Percentiles rank a stretch among this genome's conserved stretches.
These are phyloP conservation scores for Megaleporinus macrocephalus DNA, from an alignment of 2,113 vertebrate genomes.

Conservation along the genomic window DNA sequence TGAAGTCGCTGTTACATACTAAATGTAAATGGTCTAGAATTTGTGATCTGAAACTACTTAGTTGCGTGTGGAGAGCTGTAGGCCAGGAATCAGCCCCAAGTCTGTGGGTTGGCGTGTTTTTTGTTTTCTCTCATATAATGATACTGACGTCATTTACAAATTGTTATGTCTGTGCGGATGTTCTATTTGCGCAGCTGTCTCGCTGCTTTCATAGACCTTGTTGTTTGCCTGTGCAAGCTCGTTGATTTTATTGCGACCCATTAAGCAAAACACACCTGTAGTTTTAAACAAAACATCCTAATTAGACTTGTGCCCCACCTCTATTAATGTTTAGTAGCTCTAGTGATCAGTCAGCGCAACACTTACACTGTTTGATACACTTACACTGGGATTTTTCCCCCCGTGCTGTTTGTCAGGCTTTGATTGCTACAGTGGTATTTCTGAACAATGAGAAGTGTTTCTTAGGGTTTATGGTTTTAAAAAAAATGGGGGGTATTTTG, in stretches of 20 bases:
- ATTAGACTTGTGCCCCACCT: not conserved
- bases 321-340: not conserved
- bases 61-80: not conserved
- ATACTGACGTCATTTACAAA: not conserved
- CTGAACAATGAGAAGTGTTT: no score
- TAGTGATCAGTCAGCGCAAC: no score
- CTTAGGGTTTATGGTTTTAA: no score
- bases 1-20: no score
- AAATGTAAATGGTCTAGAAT: not conserved
- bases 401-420: no score
- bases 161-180: not conserved
- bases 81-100: not conserved
- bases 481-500: no score
- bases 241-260: not conserved
- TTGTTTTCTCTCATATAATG: not conserved
- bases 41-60: not conserved
- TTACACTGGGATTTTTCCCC: no score
- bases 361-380: no score
- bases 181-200: not conserved
- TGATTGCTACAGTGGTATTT: no score
- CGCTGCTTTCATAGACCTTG: not conserved
- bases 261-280: not conserved
- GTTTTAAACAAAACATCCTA: not conserved
- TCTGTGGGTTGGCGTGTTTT: not conserved
- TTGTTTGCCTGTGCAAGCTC: constrained; percentile 1